Conservation (phyloP, 1,140 invertebrate genomes). For the Danaus melanippus region DNA sequence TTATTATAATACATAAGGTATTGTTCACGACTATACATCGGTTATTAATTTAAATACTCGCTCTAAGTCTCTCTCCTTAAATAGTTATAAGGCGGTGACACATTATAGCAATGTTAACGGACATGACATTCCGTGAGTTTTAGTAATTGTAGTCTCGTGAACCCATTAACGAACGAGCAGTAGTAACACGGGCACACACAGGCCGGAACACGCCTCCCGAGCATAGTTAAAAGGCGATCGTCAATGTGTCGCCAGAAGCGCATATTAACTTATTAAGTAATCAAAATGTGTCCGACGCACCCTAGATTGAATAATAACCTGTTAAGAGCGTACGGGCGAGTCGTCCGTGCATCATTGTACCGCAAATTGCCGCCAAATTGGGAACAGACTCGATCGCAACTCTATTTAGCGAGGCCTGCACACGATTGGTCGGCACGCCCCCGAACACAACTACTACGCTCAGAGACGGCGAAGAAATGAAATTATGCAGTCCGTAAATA, state of each 20-base stretch:
- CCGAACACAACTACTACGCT: conserved; percentile 28
- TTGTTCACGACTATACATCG: too few species aligned
- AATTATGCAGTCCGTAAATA: conserved; percentile 66
- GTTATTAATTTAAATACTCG: too few species aligned
- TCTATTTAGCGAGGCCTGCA: conserved; percentile 55
- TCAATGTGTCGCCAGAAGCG: conserved; percentile 39
- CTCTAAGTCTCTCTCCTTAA: too few species aligned
- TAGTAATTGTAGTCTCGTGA: background rate
- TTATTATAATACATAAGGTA: too few species aligned
- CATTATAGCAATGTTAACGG: too few species aligned
- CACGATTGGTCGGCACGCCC: conserved; percentile 61
- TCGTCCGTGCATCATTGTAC: conserved; percentile 42
- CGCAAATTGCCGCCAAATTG: conserved; percentile 66
- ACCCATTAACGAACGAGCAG: conserved; percentile 8
- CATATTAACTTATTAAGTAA: conserved; percentile 58
- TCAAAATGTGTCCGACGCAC: conserved; percentile 60
- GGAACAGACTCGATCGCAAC: conserved; percentile 54
- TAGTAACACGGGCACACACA: conserved; percentile 9
- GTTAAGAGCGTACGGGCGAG: conserved; percentile 40
- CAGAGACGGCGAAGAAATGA: conserved; percentile 50
- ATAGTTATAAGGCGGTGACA: too few species aligned
- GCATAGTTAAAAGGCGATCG: conserved; percentile 17
- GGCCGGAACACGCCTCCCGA: conserved; percentile 19
- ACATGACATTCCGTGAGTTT: background rate
- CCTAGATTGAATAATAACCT: conserved; percentile 64